phyloP scores from a whole-genome alignment of 2,888 invertebrate species.

The Asteroscopus sphinx region DNA sequence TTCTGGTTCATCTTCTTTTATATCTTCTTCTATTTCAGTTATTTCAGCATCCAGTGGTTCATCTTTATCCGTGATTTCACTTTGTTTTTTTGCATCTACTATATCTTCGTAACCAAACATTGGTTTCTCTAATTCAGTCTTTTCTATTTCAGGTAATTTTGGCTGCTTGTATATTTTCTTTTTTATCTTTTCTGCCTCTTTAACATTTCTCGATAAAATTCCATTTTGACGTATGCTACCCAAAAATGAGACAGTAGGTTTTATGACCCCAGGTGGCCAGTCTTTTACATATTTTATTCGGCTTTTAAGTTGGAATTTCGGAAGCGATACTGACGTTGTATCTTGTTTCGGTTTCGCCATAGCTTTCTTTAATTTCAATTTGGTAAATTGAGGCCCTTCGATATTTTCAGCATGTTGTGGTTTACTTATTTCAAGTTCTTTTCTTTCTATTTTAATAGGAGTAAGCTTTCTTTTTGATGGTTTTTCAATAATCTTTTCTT shows the following conservation, averaged over 20 bases:
- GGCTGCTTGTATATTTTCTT: constrained; percentile 90
- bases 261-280: constrained; percentile 90
- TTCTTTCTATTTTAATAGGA: constrained; percentile 91
- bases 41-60: constrained; percentile 48
- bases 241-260: constrained; percentile 86
- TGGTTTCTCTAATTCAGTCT: constrained; percentile 89
- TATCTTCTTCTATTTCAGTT: constrained; percentile 57
- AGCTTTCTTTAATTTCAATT: constrained; percentile 92
- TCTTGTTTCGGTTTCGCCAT: constrained; percentile 85
- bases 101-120: constrained; percentile 88
- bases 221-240: constrained; percentile 91
- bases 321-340: constrained; percentile 82
- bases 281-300: constrained; percentile 90
- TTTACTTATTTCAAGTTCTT: constrained; percentile 91
- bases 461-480: constrained; percentile 71
- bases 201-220: constrained; percentile 92
- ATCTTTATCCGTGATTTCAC: constrained; percentile 52
- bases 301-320: constrained; percentile 93
- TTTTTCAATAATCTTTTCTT: constrained; percentile 60
- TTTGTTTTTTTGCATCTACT: constrained; percentile 71
- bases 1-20: constrained; percentile 76
- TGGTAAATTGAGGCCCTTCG: constrained; percentile 91
- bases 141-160: constrained; percentile 88
- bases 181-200: constrained; percentile 92
- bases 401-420: constrained; percentile 91